phyloP scores from a whole-genome alignment of 2,113 vertebrate genomes.

The Epinephelus moara region DNA sequence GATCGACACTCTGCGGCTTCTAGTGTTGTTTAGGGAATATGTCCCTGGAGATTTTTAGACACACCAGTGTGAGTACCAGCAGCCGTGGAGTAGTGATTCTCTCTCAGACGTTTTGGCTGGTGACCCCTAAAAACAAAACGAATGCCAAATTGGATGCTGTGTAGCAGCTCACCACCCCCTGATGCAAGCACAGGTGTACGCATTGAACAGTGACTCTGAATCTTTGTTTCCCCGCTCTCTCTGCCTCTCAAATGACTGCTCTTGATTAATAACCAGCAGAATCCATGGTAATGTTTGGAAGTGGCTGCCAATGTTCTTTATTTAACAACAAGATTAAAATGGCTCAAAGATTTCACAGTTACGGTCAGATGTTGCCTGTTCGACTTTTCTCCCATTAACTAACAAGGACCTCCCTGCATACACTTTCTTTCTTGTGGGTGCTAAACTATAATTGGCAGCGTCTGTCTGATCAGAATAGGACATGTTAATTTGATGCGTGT shows the following conservation, averaged over 20 bases:
- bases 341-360: conserved; percentile 39
- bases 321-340: conserved; percentile 54
- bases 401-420: not conserved
- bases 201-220: conserved; percentile 58
- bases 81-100: not conserved
- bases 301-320: conserved; percentile 49
- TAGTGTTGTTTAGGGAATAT: not conserved
- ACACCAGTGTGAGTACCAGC: conserved; percentile 4
- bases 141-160: conserved; percentile 49
- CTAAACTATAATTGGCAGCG: conserved; percentile 16
- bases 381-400: not conserved
- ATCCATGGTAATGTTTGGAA: conserved; percentile 37
- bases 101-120: conserved; percentile 28
- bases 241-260: conserved; percentile 52
- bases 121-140: conserved; percentile 50
- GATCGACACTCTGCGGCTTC: conserved; percentile 16
- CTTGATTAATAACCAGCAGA: conserved; percentile 68
- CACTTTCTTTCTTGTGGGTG: not conserved
- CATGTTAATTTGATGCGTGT: not conserved
- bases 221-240: conserved; percentile 6
- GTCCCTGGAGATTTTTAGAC: conserved; percentile 21
- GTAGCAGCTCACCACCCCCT: conserved; percentile 11
- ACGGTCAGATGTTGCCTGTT: not conserved
- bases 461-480: not conserved
- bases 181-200: conserved; percentile 52